Conservation (phyloP, 2,113 vertebrate species). For the Pavo muticus region DNA sequence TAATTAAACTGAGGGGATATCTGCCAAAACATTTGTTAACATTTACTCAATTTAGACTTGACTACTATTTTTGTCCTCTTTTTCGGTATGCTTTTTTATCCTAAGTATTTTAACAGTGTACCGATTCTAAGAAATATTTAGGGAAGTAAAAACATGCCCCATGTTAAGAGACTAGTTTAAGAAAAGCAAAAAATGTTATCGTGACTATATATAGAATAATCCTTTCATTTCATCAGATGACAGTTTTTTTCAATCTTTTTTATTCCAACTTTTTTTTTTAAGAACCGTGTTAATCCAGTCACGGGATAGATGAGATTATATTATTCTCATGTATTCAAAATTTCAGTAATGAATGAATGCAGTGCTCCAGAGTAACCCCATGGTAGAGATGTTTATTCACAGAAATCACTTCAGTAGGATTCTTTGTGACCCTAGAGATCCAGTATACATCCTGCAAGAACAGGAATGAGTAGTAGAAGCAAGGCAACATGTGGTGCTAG, state of each 20-base stretch:
- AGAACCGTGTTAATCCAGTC: constrained; percentile 4
- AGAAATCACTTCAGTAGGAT: not conserved
- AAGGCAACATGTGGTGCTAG: not conserved
- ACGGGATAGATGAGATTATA: not conserved
- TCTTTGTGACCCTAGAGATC: not conserved
- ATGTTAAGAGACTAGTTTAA: not conserved
- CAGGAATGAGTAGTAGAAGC: not conserved
- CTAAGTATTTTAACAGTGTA: not conserved
- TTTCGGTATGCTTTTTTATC: not conserved
- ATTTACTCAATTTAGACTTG: not conserved
- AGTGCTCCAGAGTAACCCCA: not conserved
- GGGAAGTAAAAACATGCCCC: not conserved
- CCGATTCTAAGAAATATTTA: not conserved
- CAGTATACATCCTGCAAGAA: not conserved
- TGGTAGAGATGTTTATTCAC: not conserved
- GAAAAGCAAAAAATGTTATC: not conserved
- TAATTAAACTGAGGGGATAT: not conserved
- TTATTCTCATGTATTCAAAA: not conserved
- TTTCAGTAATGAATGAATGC: not conserved
- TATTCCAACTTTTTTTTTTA: not conserved
- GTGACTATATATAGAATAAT: not conserved
- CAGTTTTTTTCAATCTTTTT: not conserved
- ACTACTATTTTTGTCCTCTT: not conserved
- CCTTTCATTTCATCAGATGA: not conserved
- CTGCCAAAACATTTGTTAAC: not conserved